phyloP scores from a whole-genome alignment of 2,113 vertebrate genomes.

The Macheiramphus alcinus region DNA sequence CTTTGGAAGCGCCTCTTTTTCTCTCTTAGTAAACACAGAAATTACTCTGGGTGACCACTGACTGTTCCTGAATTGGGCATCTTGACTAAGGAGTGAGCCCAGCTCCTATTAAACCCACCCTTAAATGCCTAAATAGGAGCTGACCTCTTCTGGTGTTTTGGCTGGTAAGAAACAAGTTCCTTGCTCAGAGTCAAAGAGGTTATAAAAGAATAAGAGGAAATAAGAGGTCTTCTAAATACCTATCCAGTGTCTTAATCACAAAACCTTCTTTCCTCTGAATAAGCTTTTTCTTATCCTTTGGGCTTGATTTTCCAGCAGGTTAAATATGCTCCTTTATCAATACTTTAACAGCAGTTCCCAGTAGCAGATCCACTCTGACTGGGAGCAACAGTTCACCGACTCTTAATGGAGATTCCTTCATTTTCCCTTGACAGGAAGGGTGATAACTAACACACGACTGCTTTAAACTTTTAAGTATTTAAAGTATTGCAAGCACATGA shows the following conservation, averaged over 20 bases:
- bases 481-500: not conserved
- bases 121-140: not conserved
- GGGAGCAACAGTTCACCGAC: not conserved
- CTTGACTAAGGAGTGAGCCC: not conserved
- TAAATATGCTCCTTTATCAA: slow-evolving; percentile 21
- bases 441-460: not conserved
- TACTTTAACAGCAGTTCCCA: not conserved
- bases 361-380: not conserved
- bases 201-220: not conserved
- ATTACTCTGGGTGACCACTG: accelerated
- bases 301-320: slow-evolving; percentile 12
- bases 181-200: not conserved
- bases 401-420: not conserved
- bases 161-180: not conserved
- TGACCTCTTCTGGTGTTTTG: not conserved
- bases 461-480: slow-evolving; percentile 2
- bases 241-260: not conserved
- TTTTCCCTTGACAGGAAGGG: not conserved
- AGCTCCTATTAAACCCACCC: not conserved
- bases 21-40: not conserved
- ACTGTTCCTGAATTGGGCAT: not conserved
- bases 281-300: not conserved
- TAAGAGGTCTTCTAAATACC: not conserved
- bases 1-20: not conserved
- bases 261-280: not conserved